Base-by-base conservation (phyloP, 2,113 vertebrate species). In the Dasyprocta punctata region DNA sequence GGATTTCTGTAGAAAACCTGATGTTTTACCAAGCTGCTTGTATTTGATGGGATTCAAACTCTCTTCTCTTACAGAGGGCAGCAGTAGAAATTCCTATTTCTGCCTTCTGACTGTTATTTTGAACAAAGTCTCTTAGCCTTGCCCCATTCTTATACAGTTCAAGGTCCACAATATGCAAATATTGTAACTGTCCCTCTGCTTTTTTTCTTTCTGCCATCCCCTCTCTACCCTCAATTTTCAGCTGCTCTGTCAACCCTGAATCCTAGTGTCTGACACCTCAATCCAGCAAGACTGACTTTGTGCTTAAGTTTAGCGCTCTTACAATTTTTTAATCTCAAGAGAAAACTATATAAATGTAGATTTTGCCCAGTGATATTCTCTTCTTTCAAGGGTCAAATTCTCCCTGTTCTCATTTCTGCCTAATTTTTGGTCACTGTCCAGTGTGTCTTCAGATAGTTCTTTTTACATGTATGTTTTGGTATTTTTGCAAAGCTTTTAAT, bases 401-500 rank as follows among this genome's bases (percentile, higher is more conserved):
- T 83, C 44, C 33, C 52, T 52, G 24, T 86, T 87, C 24, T 26
- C 89, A 1, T 47, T 89, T 93, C 90, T 92, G 24, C 26, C 7
- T 86, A 56, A 28, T 90, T 86, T 91, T 71, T 12, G 28, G 5
- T 92, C 11, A 30, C n/a, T 85, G 7, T 77, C n/a, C 5, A 13
- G 16, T 49, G 26, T 93, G 9, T 88, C 44, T 80, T 92, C 36
- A 92, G 71, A 81, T 88, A 81, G 30, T 84, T 85, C 13, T 67
- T 75, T 86, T 83, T 81, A 6, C 12, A 77, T 60, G 0, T 85
- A 80, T 67, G 20, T 67, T 85, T 75, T 44, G 67, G 33, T 60
- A 44, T 92, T 97, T 95, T 89, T 83, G 26, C 44, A 86, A 14
- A 93, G 71, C 73, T 93, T 94, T 22, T 75, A 52, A 17, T 69